Conservation (phyloP, 2,888 invertebrate genomes). For the Seladonia tumulorum region DNA sequence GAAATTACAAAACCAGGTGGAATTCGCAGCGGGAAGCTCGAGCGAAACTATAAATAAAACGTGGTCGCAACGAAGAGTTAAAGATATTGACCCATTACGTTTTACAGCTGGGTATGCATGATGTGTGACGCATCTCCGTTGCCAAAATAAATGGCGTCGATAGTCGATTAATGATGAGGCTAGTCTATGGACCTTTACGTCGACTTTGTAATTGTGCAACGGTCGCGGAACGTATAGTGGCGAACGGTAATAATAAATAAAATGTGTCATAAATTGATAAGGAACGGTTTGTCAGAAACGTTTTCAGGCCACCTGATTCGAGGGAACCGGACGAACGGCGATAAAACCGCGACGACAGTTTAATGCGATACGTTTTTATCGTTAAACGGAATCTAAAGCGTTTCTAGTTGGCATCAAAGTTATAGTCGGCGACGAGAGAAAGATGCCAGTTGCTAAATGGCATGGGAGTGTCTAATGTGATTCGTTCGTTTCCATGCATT, state of each 20-base stretch:
- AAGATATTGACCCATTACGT: neutral
- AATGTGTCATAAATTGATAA: neutral
- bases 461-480: conserved; percentile 35
- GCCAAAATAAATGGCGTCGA: neutral
- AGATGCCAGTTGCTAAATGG: conserved; percentile 28
- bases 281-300: neutral
- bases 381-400: conserved; percentile 33
- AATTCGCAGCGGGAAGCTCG: neutral
- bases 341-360: conserved; percentile 43
- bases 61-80: neutral
- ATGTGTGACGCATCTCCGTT: neutral
- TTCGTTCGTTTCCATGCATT: conserved; percentile 38
- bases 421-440: conserved; percentile 1
- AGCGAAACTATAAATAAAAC: neutral
- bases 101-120: neutral
- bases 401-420: conserved; percentile 32
- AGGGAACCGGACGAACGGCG: neutral
- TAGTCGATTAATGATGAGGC: neutral
- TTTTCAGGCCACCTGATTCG: neutral
- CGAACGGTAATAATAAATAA: conserved; percentile 11
- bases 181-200: neutral
- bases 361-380: conserved; percentile 47
- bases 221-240: neutral
- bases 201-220: neutral
- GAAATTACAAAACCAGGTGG: neutral